Evolutionary conservation across 2,888 invertebrate species (phyloP).

Genomic region (Zele albiditarsus): DNA sequence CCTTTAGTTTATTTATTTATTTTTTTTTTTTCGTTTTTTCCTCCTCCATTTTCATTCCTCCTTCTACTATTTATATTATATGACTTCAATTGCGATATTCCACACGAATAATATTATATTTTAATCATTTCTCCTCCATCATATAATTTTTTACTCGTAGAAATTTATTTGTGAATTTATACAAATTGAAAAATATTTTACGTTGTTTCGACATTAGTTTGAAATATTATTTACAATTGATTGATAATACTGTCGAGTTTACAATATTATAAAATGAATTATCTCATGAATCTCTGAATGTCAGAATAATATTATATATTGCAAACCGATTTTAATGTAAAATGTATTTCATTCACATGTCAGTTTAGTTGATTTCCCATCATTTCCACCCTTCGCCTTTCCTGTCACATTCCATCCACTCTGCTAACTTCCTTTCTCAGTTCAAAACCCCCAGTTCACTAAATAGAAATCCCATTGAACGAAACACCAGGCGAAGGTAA

Average conservation of each 20-base stretch:
- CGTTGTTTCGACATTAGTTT: too few relatives aligned
- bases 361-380: conserved; percentile 49
- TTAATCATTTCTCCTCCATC: too few relatives aligned
- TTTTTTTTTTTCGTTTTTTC: not conserved
- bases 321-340: conserved; percentile 46
- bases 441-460: conserved; percentile 3
- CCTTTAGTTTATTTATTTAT: conserved; percentile 3
- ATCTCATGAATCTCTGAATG: too few relatives aligned
- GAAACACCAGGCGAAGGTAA: not conserved
- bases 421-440: not conserved
- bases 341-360: conserved; percentile 57
- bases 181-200: too few relatives aligned
- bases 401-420: not conserved
- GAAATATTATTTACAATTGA: too few relatives aligned
- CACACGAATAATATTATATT: too few relatives aligned
- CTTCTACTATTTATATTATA: not conserved
- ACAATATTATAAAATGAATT: too few relatives aligned
- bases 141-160: too few relatives aligned
- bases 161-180: too few relatives aligned
- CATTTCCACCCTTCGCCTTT: conserved; percentile 10
- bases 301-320: not conserved
- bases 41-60: not conserved
- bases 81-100: not conserved
- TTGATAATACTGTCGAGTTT: too few relatives aligned
- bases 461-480: not conserved